Conservation (phyloP, 2,797 vertebrate genomes). For the Hirundo rustica region DNA sequence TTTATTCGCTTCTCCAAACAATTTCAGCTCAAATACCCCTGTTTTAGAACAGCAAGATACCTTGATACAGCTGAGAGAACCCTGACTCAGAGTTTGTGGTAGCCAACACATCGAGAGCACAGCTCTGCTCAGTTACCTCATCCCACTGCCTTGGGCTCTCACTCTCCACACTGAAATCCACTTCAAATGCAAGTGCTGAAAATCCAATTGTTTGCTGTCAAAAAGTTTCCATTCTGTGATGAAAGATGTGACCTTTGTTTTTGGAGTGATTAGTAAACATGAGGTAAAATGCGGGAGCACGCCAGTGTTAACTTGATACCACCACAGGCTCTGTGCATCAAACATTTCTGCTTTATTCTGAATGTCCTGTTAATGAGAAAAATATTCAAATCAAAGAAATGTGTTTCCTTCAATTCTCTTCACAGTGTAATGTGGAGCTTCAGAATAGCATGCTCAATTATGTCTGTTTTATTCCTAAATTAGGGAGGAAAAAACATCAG, state of each 20-base stretch:
- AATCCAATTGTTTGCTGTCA: conserved; percentile 16
- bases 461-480: conserved; percentile 32
- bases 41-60: neutral
- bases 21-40: neutral
- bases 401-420: conserved; percentile 34
- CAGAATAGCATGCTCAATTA: conserved; percentile 31
- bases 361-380: conserved; percentile 61
- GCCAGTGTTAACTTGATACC: conserved; percentile 14
- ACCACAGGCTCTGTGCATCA: conserved; percentile 54
- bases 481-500: neutral
- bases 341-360: conserved; percentile 54
- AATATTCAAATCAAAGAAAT: conserved; percentile 64
- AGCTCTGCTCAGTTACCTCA: neutral
- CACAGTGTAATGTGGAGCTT: conserved; percentile 21
- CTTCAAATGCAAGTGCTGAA: neutral
- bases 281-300: neutral
- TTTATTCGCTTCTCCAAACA: neutral
- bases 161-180: neutral
- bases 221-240: conserved; percentile 49
- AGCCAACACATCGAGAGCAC: neutral
- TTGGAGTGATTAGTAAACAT: conserved; percentile 63
- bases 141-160: neutral
- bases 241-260: conserved; percentile 56
- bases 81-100: neutral
- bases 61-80: neutral